A percentile compares a stretch with the other conserved stretches of the same genome.
phyloP scores from a whole-genome alignment of 2,797 vertebrate species.

The Pogonophryne albipinna region DNA sequence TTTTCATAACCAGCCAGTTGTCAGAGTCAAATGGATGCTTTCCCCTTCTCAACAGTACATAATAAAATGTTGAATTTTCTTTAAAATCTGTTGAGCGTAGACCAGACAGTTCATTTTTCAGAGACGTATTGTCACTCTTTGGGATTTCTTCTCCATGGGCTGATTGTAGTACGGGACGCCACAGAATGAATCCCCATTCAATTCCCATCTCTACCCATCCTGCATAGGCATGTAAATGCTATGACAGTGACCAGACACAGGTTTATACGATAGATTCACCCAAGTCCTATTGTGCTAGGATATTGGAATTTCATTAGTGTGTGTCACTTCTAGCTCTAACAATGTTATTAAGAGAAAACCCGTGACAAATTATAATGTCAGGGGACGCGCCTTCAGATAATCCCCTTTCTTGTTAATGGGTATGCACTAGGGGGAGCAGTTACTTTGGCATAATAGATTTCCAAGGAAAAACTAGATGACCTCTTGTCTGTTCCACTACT shows the following conservation, averaged over 20 bases:
- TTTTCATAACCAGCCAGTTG: conserved; percentile 35
- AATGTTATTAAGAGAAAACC: conserved; percentile 69
- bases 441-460: conserved; percentile 53
- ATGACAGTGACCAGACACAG: conserved; percentile 71
- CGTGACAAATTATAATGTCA: conserved; percentile 79
- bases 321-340: conserved; percentile 72
- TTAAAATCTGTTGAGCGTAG: conserved; percentile 10
- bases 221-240: conserved; percentile 64
- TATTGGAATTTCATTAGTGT: conserved; percentile 66
- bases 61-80: conserved; percentile 25
- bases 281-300: conserved; percentile 44
- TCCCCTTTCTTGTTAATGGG: conserved; percentile 69
- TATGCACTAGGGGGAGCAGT: conserved; percentile 58
- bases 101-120: conserved; percentile 4
- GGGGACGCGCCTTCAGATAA: conserved; percentile 74
- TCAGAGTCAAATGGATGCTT: conserved; percentile 33
- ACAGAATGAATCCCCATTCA: conserved; percentile 41
- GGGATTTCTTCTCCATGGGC: conserved; percentile 11
- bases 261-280: conserved; percentile 62
- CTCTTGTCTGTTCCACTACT: conserved; percentile 21
- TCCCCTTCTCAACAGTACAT: conserved; percentile 12
- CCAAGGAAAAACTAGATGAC: conserved; percentile 48
- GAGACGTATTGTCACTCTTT: conserved; percentile 19
- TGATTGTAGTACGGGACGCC: conserved; percentile 29
- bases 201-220: conserved; percentile 41